Evolutionary conservation across 2,888 invertebrate genomes (phyloP).

Genomic region (Drosophila yooni): DNA sequence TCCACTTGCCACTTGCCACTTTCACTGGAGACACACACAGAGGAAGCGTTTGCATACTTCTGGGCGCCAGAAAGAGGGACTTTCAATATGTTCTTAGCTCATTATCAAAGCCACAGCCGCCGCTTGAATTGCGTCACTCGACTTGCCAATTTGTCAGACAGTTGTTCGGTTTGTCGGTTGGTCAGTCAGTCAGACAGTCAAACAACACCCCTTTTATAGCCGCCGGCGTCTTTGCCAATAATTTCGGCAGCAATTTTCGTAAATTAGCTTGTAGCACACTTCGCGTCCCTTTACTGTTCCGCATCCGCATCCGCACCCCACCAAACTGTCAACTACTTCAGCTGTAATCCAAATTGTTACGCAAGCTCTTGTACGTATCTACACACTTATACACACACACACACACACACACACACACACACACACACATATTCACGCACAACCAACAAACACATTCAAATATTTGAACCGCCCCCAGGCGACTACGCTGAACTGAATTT

Average conservation of each 20-base stretch:
- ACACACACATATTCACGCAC: neutral
- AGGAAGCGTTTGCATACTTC: slow-evolving; percentile 72
- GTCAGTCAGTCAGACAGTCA: slow-evolving; percentile 22
- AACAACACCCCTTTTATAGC: slow-evolving; percentile 23
- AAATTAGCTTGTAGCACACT: slow-evolving; percentile 70
- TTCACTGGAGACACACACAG: slow-evolving; percentile 30
- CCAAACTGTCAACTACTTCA: slow-evolving; percentile 71
- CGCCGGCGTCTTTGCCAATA: slow-evolving; percentile 66
- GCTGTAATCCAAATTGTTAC: slow-evolving; percentile 77
- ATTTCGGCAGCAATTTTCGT: slow-evolving; percentile 78
- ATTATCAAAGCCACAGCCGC: slow-evolving; percentile 59
- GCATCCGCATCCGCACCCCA: neutral
- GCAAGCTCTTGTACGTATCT: slow-evolving; percentile 59
- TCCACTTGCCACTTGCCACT: slow-evolving; percentile 27
- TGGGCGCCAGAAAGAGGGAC: slow-evolving; percentile 34
- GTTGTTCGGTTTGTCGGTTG: slow-evolving; percentile 12
- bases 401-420: slow-evolving; percentile 22
- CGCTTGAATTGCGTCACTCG: slow-evolving; percentile 61
- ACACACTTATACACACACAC: slow-evolving; percentile 17
- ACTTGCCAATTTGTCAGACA: slow-evolving; percentile 3
- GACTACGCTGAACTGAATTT: slow-evolving; percentile 27
- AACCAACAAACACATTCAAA: slow-evolving; percentile 12
- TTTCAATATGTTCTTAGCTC: slow-evolving; percentile 73
- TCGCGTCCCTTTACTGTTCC: slow-evolving; percentile 6
- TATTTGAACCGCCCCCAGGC: slow-evolving; percentile 33